These are phyloP conservation scores for Orthonychiurus folsomi DNA, from an alignment of 2,888 invertebrate species.

Conservation along the genomic window DNA sequence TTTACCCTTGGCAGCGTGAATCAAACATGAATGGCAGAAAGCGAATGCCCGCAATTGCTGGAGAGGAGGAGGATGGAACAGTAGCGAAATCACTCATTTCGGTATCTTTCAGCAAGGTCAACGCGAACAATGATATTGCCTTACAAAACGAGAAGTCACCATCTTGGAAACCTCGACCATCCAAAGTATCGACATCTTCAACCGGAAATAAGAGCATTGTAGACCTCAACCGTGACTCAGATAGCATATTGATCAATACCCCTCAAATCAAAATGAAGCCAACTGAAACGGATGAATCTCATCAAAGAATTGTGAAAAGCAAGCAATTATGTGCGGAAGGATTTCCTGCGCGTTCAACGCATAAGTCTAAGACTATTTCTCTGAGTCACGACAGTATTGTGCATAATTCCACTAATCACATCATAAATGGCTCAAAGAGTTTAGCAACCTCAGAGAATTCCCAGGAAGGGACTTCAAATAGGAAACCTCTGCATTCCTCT, in stretches of 20 bases:
- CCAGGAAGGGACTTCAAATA: neutral
- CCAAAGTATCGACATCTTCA: neutral
- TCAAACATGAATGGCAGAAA: neutral
- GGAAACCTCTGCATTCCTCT: conserved; percentile 25
- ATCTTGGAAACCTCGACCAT: conserved; percentile 1
- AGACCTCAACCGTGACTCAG: conserved; percentile 17
- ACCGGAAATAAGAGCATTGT: conserved; percentile 9
- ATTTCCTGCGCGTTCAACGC: neutral
- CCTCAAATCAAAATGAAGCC: conserved; percentile 11
- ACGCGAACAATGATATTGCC: neutral
- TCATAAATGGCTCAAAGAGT: no score
- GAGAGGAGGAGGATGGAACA: neutral
- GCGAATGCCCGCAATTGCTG: neutral
- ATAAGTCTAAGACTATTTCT: neutral
- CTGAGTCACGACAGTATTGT: neutral
- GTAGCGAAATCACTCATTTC: neutral
- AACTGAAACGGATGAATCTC: neutral
- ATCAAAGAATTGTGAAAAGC: neutral
- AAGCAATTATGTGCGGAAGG: neutral
- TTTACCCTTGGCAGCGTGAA: conserved; percentile 37
- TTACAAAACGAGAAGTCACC: neutral
- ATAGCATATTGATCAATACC: conserved; percentile 13
- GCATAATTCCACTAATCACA: neutral
- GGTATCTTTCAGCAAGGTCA: neutral
- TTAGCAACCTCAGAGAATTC: neutral